Base-by-base conservation (phyloP, 2,113 vertebrate genomes). In the Turdus rufiventris region DNA sequence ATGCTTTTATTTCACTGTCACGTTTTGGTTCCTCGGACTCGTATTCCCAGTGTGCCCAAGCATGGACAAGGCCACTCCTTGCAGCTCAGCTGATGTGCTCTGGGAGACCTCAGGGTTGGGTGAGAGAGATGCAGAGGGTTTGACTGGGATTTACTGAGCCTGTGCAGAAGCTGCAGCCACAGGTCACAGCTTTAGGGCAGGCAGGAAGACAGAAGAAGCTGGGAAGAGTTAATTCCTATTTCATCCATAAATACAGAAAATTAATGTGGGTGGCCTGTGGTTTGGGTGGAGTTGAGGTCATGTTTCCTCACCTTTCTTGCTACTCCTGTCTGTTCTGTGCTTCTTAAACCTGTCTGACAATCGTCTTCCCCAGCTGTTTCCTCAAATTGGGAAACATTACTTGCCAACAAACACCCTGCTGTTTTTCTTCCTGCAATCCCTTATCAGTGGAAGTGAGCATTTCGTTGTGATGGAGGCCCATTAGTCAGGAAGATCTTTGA, bases 281-380 rank as follows among this genome's bases (percentile, higher is more conserved):
- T 80, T 94, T 84, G 85, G 86, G 91, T 92, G 89, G 86, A 96
- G 81, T 18, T 61, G 65, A 93, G 86, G 75, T 84, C 79, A 56
- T 28, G 28, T 88, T 91, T 93, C 88, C 75, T 95, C 85, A 91
- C 75, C 51, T 76, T 89, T 80, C 93, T 38, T 84, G 91, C 43
- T 91, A 1, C 51, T 91, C 89, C 81, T 83, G 73, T 92, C 60
- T 88, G 78, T 53, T 76, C 91, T 67, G 53, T 76, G 26, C 47
- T 80, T 67, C 82, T 58, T 43, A 80, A 88, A 94, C 91, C 88
- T 70, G 91, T 60, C 72, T 47, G 79, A 63, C 65, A 61, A 6
- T 65, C 3, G 3, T 63, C 38, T 88, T 95, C 77, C 88, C 67
- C 75, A 74, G 18, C 20, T 61, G 48, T 60, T 96, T 91, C 90